Conservation (phyloP, 2,888 invertebrate genomes). For the Cephus pulcher region DNA sequence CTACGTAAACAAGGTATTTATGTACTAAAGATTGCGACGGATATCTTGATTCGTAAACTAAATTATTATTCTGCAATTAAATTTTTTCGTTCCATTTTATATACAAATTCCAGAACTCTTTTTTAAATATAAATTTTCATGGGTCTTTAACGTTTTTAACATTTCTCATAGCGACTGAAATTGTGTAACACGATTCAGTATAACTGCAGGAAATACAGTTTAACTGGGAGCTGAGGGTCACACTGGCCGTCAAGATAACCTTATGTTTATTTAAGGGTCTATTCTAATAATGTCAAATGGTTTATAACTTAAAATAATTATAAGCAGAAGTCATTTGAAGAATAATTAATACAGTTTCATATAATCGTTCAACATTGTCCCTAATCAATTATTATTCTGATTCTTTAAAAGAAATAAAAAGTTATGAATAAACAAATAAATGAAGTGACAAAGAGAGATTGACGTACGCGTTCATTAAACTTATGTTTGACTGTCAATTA, state of each 20-base stretch:
- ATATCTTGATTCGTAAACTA: background rate
- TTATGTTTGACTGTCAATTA: background rate
- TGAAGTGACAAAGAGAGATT: background rate
- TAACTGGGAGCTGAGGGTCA: background rate
- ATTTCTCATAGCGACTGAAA: background rate
- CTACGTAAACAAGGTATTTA: background rate
- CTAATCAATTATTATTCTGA: background rate
- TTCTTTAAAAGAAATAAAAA: background rate
- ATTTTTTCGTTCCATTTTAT: too few species aligned
- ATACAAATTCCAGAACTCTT: background rate
- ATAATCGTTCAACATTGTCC: background rate
- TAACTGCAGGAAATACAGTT: background rate
- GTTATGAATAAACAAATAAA: background rate
- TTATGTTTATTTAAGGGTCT: conserved; percentile 1
- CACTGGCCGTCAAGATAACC: conserved; percentile 23
- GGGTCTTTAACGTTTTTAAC: background rate
- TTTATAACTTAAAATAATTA: background rate
- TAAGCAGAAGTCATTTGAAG: background rate
- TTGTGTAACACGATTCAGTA: background rate
- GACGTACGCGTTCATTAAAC: background rate
- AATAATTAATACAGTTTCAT: background rate
- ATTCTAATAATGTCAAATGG: background rate
- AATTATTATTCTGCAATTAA: background rate
- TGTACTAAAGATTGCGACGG: too few species aligned
- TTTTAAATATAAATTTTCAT: background rate